These are phyloP conservation scores for Hemicentrotus pulcherrimus DNA, from an alignment of 35 echinoderm and acorn worm genomes.

Conservation along the genomic window DNA sequence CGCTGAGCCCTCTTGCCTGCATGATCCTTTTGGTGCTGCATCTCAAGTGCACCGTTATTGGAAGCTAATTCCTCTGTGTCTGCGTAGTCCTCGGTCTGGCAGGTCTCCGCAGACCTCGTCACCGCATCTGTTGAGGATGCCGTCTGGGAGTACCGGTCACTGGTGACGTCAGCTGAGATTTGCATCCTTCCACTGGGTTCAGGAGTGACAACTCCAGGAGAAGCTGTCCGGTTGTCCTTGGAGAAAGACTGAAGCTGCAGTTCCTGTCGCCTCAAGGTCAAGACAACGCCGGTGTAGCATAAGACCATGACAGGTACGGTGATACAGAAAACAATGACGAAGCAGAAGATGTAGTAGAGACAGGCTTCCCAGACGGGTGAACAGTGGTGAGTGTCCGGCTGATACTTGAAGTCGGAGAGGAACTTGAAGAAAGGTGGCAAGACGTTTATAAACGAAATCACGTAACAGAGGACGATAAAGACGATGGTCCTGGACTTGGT, in stretches of 20 bases:
- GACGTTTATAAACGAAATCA: not conserved
- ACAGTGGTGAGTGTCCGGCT: not conserved
- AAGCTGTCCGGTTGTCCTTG: not conserved
- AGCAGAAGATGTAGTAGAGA: not conserved
- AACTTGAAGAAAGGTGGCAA: not conserved
- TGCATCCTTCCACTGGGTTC: not conserved
- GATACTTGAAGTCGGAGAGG: conserved; percentile 1
- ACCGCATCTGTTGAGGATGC: no score
- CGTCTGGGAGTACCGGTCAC: no score
- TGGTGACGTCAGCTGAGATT: no score
- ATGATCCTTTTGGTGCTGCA: no score
- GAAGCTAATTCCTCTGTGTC: no score
- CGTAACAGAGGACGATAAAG: not conserved
- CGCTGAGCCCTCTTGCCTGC: no score
- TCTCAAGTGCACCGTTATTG: no score
- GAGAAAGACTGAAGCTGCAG: not conserved
- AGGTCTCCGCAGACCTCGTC: not conserved
- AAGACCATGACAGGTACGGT: not conserved
- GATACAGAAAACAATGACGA: not conserved
- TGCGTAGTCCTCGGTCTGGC: not conserved
- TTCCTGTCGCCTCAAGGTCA: not conserved
- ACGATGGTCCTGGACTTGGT: not conserved
- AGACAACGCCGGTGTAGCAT: not conserved
- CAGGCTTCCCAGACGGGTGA: not conserved
- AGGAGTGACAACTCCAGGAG: not conserved